Evolutionary conservation across 2,797 vertebrate genomes (phyloP).

Genomic region (Hemitrygon akajei): DNA sequence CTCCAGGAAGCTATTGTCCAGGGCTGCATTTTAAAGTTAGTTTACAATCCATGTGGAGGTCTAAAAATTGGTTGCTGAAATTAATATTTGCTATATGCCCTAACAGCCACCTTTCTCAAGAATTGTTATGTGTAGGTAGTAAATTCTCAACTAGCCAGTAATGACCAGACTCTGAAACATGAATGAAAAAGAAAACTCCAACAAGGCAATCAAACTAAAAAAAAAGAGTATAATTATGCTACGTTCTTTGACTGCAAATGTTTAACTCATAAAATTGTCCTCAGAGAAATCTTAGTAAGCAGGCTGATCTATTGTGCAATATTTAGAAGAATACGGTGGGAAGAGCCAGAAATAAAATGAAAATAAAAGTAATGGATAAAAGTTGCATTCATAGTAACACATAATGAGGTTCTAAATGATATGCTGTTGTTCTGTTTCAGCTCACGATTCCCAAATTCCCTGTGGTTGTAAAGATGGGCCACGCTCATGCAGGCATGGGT

Average conservation of each 20-base stretch:
- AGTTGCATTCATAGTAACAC: not conserved
- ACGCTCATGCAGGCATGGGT: slow-evolving; percentile 88
- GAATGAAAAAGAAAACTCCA: not conserved
- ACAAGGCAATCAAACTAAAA: not conserved
- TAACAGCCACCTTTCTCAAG: too few species aligned
- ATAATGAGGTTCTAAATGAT: not conserved
- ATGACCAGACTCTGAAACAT: too few species aligned
- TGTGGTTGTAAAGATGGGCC: slow-evolving; percentile 88
- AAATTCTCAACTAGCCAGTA: too few species aligned
- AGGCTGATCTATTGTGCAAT: not conserved
- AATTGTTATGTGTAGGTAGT: too few species aligned
- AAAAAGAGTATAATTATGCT: not conserved
- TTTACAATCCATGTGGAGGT: too few species aligned
- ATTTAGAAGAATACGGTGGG: not conserved
- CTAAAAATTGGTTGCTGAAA: too few species aligned
- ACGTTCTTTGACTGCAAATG: too few species aligned
- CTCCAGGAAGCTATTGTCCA: too few species aligned
- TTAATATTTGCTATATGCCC: too few species aligned
- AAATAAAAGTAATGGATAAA: not conserved
- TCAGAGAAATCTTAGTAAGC: not conserved
- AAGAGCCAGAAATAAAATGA: not conserved
- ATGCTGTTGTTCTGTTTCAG: slow-evolving; percentile 62
- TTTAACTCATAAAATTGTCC: too few species aligned
- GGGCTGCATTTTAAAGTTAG: too few species aligned
- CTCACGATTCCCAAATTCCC: slow-evolving; percentile 71